phyloP scores from a whole-genome alignment of 2,113 vertebrate species.

The Egretta garzetta region DNA sequence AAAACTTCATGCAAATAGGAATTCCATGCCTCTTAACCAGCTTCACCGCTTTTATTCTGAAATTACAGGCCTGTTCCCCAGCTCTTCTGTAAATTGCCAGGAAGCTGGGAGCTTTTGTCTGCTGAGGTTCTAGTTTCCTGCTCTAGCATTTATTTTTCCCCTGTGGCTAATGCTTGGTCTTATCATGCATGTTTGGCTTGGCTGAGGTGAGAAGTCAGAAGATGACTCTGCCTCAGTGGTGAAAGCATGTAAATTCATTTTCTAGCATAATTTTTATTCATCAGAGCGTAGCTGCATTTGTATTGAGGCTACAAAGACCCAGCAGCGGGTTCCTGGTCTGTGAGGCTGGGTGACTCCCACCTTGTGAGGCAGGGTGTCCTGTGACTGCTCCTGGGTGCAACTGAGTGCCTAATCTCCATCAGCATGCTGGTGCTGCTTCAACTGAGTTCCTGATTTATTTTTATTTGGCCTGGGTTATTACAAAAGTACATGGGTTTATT shows the following conservation, averaged over 20 bases:
- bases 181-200: constrained; percentile 8
- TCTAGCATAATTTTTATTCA: not conserved
- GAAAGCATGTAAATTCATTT: not conserved
- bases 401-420: not conserved
- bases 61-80: not conserved
- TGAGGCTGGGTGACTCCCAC: not conserved
- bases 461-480: not conserved
- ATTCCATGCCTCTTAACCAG: not conserved
- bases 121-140: not conserved
- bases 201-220: not conserved
- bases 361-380: not conserved
- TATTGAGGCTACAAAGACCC: not conserved
- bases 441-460: not conserved
- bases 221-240: not conserved
- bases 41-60: constrained; percentile 18
- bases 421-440: not conserved
- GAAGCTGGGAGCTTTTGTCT: not conserved
- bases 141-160: not conserved
- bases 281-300: not conserved
- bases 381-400: not conserved
- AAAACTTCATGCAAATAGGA: not conserved
- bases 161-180: not conserved
- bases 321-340: not conserved
- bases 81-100: not conserved
- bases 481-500: not conserved